A percentile compares a stretch with the other conserved stretches of the same genome.
Conservation (phyloP, 2,888 invertebrate species). For the Andrena trimmerana region DNA sequence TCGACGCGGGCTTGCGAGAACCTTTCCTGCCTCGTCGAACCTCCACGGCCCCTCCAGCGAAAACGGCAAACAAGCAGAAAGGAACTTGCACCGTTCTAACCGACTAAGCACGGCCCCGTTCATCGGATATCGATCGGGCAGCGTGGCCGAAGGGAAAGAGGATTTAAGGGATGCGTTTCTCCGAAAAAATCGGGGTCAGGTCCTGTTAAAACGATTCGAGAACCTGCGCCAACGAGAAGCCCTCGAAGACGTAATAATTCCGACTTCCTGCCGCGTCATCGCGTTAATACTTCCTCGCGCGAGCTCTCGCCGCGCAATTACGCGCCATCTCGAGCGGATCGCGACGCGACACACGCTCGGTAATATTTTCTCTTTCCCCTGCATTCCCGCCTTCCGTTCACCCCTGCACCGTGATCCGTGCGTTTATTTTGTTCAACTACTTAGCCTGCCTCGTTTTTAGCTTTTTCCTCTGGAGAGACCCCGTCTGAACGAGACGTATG, state of each 20-base stretch:
- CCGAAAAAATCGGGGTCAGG: no score
- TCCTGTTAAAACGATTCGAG: constrained; percentile 7
- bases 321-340: constrained; percentile 12
- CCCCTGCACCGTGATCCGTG: background rate
- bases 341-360: constrained; percentile 3
- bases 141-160: no score
- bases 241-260: constrained; percentile 36
- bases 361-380: constrained; percentile 7
- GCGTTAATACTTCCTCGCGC: constrained; percentile 20
- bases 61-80: no score
- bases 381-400: background rate
- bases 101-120: no score
- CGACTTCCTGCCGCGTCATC: constrained; percentile 29
- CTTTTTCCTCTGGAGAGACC: constrained; percentile 12
- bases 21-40: background rate
- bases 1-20: constrained; percentile 44
- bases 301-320: constrained; percentile 29
- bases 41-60: no score
- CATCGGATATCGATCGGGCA: no score
- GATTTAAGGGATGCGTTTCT: no score
- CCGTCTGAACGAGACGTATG: constrained; percentile 42
- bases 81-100: no score
- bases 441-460: background rate
- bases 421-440: constrained; percentile 47
- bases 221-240: background rate